These are phyloP conservation scores for Megalurothrips usitatus DNA, from an alignment of 2,888 invertebrate genomes.

Conservation along the genomic window DNA sequence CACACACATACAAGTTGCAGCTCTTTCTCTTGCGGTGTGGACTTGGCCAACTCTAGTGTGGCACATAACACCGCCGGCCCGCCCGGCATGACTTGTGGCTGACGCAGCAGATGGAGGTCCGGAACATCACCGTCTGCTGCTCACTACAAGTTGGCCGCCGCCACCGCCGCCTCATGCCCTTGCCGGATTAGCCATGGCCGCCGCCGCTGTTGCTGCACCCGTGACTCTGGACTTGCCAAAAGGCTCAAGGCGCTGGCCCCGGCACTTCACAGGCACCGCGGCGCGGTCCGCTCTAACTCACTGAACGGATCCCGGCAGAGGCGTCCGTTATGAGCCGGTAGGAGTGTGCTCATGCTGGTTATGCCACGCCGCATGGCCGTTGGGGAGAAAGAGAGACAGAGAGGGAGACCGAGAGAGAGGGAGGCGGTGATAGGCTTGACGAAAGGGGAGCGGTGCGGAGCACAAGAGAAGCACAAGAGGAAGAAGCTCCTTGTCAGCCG, in stretches of 20 bases:
- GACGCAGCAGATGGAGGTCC: background rate
- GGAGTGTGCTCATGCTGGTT: background rate
- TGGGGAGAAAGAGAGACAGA: background rate
- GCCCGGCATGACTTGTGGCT: conserved; percentile 17
- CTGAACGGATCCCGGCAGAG: background rate
- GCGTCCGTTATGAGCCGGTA: background rate
- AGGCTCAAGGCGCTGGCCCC: too few relatives aligned
- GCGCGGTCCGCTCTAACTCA: too few relatives aligned
- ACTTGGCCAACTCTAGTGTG: background rate
- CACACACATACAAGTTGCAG: background rate
- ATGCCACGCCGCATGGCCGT: background rate
- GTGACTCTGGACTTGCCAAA: too few relatives aligned
- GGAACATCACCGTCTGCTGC: background rate
- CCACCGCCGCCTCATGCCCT: background rate
- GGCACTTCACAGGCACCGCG: too few relatives aligned
- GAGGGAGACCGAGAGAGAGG: too few relatives aligned
- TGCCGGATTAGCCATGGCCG: background rate
- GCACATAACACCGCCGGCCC: background rate
- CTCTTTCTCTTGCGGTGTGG: background rate
- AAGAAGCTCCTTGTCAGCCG: too few relatives aligned
- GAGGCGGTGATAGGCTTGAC: too few relatives aligned
- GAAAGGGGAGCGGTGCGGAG: background rate
- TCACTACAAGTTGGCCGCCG: background rate
- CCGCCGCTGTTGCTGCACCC: background rate
- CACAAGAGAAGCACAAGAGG: background rate